Evolutionary conservation across 2,113 vertebrate genomes (phyloP), one percentile per base, ranked within the genome.

Genomic region (Cavia porcellus): DNA sequence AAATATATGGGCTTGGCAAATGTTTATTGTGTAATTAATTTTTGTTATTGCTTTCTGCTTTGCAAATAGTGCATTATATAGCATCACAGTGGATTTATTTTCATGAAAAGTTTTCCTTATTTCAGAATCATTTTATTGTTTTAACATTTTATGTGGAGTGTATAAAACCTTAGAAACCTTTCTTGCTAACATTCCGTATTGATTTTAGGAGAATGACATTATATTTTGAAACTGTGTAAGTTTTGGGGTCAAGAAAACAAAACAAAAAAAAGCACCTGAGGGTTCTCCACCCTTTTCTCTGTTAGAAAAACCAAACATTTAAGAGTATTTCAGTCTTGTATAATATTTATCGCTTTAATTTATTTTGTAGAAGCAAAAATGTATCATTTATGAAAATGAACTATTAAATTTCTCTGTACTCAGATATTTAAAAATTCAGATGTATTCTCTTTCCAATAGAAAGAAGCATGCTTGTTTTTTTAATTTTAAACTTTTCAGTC

Each of bases 311-410:
- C 19, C 6, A 66, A 25, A 72, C 57, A 42, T n/a, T 90, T 57
- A 85, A 82, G 45, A 62, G 20, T 81, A 61, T 74, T 96, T 89
- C 12, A 82, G 35, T 68, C 89, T 68, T 93, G 35, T n/a, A 7
- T 92, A 81, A 30, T 79, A 77, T 95, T 93, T 92, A 59, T 84
- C 15, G 55, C 74, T 92, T 68, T 87, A 83, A 52, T 61, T 83
- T 90, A 74, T 89, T 81, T 86, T 92, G 25, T 92, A 66, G 13
- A 61, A n/a, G 64, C 17, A 85, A 25, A 84, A 28, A 0, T 28
- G 57, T 91, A 20, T 61, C 7, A 28, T 8, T 74, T 93, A 82
- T 20, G 42, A 75, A 86, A 82, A 74, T 50, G 20, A 82, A n/a
- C 42, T 50, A 0, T 77, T 19, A 30, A 5, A 66, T 79, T 93